Percentiles rank a stretch among this genome's conserved stretches.
Conservation (phyloP, 1,140 invertebrate genomes). For the Caenorhabditis brenneri region DNA sequence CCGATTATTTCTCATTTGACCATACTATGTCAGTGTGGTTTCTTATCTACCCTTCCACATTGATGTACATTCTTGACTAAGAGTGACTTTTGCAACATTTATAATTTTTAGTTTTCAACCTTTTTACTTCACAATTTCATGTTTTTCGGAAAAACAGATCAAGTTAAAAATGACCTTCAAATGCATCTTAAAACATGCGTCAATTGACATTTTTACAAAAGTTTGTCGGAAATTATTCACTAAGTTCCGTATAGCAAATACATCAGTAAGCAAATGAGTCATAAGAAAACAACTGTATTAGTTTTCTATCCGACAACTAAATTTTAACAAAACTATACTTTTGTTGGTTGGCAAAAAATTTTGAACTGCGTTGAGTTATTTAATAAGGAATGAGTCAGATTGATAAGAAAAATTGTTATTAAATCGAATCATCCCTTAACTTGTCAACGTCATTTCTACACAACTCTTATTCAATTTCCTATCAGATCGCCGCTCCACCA, state of each 20-base stretch:
- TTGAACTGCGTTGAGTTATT: not conserved
- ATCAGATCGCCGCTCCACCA: not conserved
- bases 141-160: too few species aligned
- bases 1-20: not conserved
- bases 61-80: not conserved
- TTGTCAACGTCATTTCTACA: not conserved
- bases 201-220: too few species aligned
- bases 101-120: not conserved
- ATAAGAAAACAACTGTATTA: not conserved
- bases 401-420: constrained; percentile 15
- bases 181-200: too few species aligned
- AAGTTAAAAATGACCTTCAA: too few species aligned
- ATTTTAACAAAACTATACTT: not conserved
- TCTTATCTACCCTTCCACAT: not conserved
- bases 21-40: not conserved
- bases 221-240: too few species aligned
- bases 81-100: not conserved
- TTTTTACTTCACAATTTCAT: too few species aligned
- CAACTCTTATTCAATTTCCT: not conserved
- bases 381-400: not conserved
- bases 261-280: not conserved
- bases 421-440: not conserved
- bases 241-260: too few species aligned
- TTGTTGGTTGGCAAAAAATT: not conserved
- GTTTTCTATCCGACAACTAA: not conserved